phyloP scores from a whole-genome alignment of 2,113 vertebrate genomes.

The Hypocryptadius cinnamomeus region DNA sequence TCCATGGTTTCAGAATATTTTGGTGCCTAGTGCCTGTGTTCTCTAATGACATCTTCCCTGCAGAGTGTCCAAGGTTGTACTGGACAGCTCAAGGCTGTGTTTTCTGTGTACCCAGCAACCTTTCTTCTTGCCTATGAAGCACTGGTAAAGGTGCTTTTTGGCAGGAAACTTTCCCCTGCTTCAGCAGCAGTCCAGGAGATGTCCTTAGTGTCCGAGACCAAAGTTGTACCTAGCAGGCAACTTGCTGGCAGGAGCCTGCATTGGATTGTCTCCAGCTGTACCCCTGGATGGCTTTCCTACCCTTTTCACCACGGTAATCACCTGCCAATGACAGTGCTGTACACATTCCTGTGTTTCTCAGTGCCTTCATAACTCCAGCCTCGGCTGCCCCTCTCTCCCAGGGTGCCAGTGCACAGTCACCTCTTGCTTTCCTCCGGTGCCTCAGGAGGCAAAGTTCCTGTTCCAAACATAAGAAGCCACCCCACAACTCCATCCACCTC shows the following conservation, averaged over 20 bases:
- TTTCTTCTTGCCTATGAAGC: not conserved
- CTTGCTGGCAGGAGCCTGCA: not conserved
- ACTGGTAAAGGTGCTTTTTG: not conserved
- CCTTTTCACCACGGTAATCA: not conserved
- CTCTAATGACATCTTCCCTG: not conserved
- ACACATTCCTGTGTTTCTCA: not conserved
- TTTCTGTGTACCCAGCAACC: not conserved
- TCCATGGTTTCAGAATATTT: not conserved
- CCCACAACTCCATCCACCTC: not conserved
- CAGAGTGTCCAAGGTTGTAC: not conserved
- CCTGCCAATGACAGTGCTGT: not conserved
- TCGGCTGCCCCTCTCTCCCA: not conserved
- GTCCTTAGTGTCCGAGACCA: not conserved
- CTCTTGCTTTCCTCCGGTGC: not conserved
- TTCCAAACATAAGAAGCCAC: not conserved
- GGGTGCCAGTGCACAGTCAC: not conserved
- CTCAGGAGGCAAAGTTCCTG: accelerated
- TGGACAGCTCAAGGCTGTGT: not conserved
- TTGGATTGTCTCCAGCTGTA: not conserved
- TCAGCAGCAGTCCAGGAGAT: not conserved
- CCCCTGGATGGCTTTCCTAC: not conserved
- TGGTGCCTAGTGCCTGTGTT: not conserved
- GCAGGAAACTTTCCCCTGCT: not conserved
- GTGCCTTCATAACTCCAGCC: not conserved
- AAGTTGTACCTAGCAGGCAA: not conserved